Conservation (phyloP, 2,113 vertebrate genomes). For the Macquaria australasica region DNA sequence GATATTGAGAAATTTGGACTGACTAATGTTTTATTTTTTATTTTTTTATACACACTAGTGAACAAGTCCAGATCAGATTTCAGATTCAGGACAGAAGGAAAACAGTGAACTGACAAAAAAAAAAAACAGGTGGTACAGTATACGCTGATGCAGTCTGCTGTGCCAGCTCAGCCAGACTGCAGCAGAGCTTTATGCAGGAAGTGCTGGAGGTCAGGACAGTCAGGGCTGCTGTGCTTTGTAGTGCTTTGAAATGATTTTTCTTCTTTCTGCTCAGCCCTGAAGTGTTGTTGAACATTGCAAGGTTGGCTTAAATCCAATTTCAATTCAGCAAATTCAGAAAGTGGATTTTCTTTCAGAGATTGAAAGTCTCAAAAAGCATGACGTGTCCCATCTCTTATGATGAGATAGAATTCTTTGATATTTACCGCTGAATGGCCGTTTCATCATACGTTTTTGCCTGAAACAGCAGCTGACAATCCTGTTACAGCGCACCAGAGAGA, state of each 20-base stretch:
- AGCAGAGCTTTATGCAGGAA: background rate
- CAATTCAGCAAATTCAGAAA: conserved; percentile 55
- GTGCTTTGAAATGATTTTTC: conserved; percentile 22
- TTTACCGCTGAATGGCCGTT: background rate
- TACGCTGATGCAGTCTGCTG: conserved; percentile 10
- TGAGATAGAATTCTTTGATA: conserved; percentile 10
- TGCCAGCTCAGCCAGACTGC: conserved; percentile 1
- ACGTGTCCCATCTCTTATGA: background rate
- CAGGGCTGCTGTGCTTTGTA: background rate
- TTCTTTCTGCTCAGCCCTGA: conserved; percentile 25
- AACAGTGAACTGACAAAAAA: conserved; percentile 5
- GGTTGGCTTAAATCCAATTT: conserved; percentile 31
- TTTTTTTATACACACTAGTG: background rate
- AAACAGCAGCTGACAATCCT: background rate
- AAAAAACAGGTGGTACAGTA: background rate
- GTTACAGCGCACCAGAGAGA: background rate
- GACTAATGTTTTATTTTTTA: background rate
- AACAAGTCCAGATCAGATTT: conserved; percentile 13
- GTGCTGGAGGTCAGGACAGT: conserved; percentile 32
- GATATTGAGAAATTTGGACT: background rate
- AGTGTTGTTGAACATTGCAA: conserved; percentile 10
- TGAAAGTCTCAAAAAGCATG: conserved; percentile 11
- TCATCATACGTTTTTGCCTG: background rate
- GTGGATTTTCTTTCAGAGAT: conserved; percentile 49
- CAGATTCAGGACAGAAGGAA: background rate